Evolutionary conservation across 2,113 vertebrate species (phyloP), one percentile per base, ranked within the genome.

Genomic region (Sylvia atricapilla): DNA sequence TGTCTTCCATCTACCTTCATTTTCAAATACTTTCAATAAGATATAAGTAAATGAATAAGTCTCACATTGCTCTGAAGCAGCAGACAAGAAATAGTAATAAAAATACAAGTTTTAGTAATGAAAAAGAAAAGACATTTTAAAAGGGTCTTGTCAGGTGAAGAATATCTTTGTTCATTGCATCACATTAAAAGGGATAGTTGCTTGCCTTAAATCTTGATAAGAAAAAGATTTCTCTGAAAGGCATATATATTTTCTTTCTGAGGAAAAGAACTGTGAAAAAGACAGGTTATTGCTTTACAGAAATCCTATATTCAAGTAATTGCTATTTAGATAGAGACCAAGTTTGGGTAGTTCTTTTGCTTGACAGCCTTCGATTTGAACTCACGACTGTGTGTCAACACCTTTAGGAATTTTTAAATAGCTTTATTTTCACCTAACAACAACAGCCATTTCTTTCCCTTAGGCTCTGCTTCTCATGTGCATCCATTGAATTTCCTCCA

Each of bases 151-250:
- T 49, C 13, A 31, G 20, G 22, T 74, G 70, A 94, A 59, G 69
- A 68, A 25, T 88, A 6, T 50, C 25, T 67, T 91, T 87, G 12
- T 30, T 81, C 16, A 17, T n/a, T 82, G 21, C 0, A 89, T 52
- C 5, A 13, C 13, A 75, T 52, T 53, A 73, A 82, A 87, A 63
- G 5, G 28, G 35, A 27, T 19, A 60, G 27, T 35, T 33, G 1
- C 17, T 89, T 75, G 92, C 49, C 31, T 93, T 90, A 73, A 70
- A 78, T 30, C 28, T 89, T 92, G 73, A 66, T 77, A 91, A 94
- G 63, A 68, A 77, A 96, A 93, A 73, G 84, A 64, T 93, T 96
- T 92, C 33, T 95, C 14, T 5, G 69, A 89, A 93, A 50, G 25
- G 9, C 41, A 30, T 53, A 93, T 88, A 63, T 76, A 56, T 93